Evolutionary conservation across 2,113 vertebrate genomes (phyloP).

Genomic region (Prunella himalayana): DNA sequence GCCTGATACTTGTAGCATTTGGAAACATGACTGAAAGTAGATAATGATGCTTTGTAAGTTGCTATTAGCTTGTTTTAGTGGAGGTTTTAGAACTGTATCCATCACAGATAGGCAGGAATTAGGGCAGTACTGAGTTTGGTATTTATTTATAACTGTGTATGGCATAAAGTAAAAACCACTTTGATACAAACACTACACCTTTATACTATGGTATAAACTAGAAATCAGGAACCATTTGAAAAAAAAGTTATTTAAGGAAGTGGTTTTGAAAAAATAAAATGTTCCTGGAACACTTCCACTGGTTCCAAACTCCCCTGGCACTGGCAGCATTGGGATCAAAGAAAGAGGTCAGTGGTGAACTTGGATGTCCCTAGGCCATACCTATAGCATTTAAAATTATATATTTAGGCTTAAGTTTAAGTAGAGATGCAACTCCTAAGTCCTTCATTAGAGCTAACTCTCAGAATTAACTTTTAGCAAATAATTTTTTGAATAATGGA

Average conservation of each 20-base stretch:
- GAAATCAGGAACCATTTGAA: neutral
- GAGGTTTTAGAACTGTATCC: neutral
- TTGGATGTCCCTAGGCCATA: neutral
- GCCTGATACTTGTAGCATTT: neutral
- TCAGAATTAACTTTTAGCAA: neutral
- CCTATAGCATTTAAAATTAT: neutral
- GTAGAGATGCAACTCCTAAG: accelerated
- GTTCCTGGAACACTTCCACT: neutral
- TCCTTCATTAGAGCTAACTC: neutral
- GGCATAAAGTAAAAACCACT: neutral
- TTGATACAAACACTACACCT: accelerated
- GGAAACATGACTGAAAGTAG: neutral
- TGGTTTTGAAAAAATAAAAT: neutral
- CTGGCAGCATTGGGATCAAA: neutral
- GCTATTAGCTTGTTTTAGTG: neutral
- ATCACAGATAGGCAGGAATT: neutral
- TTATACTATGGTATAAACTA: neutral
- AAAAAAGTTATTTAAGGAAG: neutral
- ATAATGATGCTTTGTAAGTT: neutral
- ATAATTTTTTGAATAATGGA: neutral
- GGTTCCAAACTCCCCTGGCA: neutral
- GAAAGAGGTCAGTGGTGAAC: neutral
- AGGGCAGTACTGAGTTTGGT: neutral
- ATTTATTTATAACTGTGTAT: neutral
- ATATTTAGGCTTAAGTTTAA: neutral